Base-by-base conservation (phyloP, 1,140 invertebrate genomes). In the Caligus rogercresseyi region DNA sequence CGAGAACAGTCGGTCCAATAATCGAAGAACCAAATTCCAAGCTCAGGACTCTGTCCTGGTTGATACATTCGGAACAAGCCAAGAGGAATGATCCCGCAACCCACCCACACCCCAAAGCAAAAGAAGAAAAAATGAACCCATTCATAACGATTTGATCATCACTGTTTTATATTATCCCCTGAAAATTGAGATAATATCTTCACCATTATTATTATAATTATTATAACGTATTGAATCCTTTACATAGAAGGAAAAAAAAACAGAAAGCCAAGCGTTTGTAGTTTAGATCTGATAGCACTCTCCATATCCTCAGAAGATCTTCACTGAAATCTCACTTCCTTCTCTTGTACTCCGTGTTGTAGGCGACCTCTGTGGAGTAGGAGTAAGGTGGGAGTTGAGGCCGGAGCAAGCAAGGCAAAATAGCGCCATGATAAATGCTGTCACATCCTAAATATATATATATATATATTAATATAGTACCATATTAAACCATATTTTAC, bases 361-460 rank as follows among this genome's bases (percentile, higher is more conserved):
- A 60, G 1, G 16, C 14, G 1, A 25, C 18, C 26, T 60, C 57
- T 15, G 57, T 60, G 7, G 57, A 60, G 19, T 60, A 60, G 18
- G 20, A 24, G 24, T n/a, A 60, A 14, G 57, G 57, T 26, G 57
- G 57, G 7, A 60, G 26, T 31, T 60, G 24, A 1, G 57, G 57
- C 15, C 57, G 21, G n/a, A 60, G 26, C 4, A 60, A 43, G 26
- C 57, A 60, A 43, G 57, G 57, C 26, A 60, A 60, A 60, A 26
- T 26, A 15, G 57, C n/a, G 1, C 57, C 57, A 43, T 60, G 57
- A 60, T 60, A 60, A 43, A 60, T 60, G 24, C 25, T 60, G 57
- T 60, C 57, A 60, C 57, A 60, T 14, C 57, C 57, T 60, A 25
- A 14, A 60, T 11, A 11, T 7, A 43, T 11, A 11, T 7, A 43